Base-by-base conservation (phyloP, 1,140 invertebrate genomes). In the Cydia splendana region DNA sequence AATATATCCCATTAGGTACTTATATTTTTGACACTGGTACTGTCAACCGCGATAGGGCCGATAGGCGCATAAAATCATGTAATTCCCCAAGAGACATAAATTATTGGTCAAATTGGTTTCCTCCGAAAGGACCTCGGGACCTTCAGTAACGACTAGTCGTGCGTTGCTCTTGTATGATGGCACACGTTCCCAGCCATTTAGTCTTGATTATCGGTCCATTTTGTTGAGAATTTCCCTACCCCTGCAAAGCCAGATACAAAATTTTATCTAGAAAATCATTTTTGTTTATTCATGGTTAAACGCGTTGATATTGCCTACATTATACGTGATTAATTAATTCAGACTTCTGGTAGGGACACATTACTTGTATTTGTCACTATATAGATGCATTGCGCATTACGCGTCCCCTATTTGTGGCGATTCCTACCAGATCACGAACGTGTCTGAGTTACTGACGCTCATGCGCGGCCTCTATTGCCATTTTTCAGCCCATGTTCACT, bases 371-470 rank as follows among this genome's bases (percentile, higher is more conserved):
- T 71, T 71, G 67, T 38, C 67, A n/a, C 24, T 18, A 18, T 48
- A 6, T n/a, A 24, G 24, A 38, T 45, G 4, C 38, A 15, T 71
- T 45, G 34, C 38, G 67, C 67, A 71, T 71, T 71, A 71, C 34
- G 6, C 30, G 30, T 71, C 10, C 30, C 34, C n/a, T 71, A 71
- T 38, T 71, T n/a, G 67, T 42, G 30, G 18, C 10, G 67, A 71
- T 71, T 42, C 34, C 24, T 42, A 42, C 28, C 9, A n/a, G 13
- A 24, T 69, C n/a, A 42, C 34, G 67, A 71, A 71, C 67, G 67
- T 45, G 67, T 38, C 30, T 71, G 67, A 71, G 67, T 71, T 71
- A 71, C 67, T 10, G 34, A 71, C 30, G 67, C 67, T 42, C 34
- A 24, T 10, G 9, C 15, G 30, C 28, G 34, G 34, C 57, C 10